Percentiles rank a stretch among this genome's conserved stretches.
Evolutionary conservation across 30 jellyfish, hydroid and myxozoan species (phyloP).

Genomic region (Haliclystus octoradiatus): DNA sequence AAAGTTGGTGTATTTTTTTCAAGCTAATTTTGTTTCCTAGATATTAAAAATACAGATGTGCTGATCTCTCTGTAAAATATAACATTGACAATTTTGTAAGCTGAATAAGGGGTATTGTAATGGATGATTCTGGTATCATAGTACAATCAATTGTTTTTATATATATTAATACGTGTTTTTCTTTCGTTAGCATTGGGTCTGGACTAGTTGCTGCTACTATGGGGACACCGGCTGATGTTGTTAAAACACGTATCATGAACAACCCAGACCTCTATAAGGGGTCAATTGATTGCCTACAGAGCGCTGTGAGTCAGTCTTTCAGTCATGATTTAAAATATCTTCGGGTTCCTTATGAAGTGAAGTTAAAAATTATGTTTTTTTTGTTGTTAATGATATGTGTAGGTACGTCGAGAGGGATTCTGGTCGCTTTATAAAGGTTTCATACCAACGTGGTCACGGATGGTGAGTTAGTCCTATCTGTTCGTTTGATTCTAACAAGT

Average conservation of each 20-base stretch:
- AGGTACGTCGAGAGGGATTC: constrained; percentile 90
- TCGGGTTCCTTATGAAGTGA: no score
- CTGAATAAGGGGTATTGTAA: neutral
- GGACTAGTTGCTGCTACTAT: constrained; percentile 79
- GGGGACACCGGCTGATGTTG: constrained; percentile 97
- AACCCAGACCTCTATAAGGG: constrained; percentile 81
- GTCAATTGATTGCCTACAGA: constrained; percentile 67
- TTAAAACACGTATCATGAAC: constrained; percentile 86
- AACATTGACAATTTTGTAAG: no score
- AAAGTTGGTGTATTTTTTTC: no score
- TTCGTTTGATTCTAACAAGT: neutral
- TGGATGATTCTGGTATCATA: no score
- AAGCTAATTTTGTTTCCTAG: no score
- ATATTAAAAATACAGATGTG: no score
- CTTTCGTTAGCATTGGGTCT: constrained; percentile 59
- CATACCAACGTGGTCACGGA: constrained; percentile 94
- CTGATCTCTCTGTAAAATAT: no score
- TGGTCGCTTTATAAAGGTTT: constrained; percentile 88
- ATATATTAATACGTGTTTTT: neutral
- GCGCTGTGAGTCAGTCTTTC: constrained; percentile 35
- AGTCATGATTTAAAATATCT: no score
- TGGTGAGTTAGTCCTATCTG: constrained; percentile 26
- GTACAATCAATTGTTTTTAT: neutral
- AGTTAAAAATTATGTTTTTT: neutral
- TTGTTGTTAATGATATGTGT: neutral